Evolutionary conservation across 2,888 invertebrate species (phyloP).

Genomic region (Drosophila engyochracea): DNA sequence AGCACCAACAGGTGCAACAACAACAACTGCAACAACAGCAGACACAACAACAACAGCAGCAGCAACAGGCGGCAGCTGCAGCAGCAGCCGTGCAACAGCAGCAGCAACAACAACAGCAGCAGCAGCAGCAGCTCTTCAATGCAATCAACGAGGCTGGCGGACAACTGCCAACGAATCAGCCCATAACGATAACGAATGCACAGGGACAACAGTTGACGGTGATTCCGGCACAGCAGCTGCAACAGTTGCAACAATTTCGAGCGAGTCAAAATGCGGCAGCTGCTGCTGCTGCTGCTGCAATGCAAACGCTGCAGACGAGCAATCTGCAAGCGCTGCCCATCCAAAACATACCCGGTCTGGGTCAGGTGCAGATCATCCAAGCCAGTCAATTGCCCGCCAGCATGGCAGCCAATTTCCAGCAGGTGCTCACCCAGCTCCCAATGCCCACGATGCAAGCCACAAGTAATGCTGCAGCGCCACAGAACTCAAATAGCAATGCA

Average conservation of each 20-base stretch:
- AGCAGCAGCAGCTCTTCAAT: conserved; percentile 82
- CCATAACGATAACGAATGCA: conserved; percentile 90
- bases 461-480: conserved; percentile 25
- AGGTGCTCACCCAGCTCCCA: conserved; percentile 71
- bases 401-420: conserved; percentile 81
- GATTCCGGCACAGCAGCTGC: conserved; percentile 90
- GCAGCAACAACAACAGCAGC: conserved; percentile 63
- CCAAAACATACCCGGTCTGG: conserved; percentile 92
- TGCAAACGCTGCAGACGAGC: conserved; percentile 78
- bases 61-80: conserved; percentile 53
- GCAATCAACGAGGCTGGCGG: conserved; percentile 81
- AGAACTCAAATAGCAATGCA: conserved; percentile 72
- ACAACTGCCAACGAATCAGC: conserved; percentile 86
- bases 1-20: conserved; percentile 47
- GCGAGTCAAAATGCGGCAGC: conserved; percentile 64
- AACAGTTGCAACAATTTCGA: conserved; percentile 81
- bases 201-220: conserved; percentile 94
- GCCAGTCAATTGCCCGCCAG: conserved; percentile 85
- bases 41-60: conserved; percentile 67
- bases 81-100: conserved; percentile 61
- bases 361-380: conserved; percentile 90
- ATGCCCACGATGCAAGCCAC: conserved; percentile 60
- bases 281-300: conserved; percentile 69
- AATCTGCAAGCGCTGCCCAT: conserved; percentile 89
- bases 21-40: conserved; percentile 56